A percentile compares a stretch with the other conserved stretches of the same genome.
These are phyloP conservation scores for Agonopterix subpropinquella DNA, from an alignment of 2,888 invertebrate genomes.

Conservation along the genomic window DNA sequence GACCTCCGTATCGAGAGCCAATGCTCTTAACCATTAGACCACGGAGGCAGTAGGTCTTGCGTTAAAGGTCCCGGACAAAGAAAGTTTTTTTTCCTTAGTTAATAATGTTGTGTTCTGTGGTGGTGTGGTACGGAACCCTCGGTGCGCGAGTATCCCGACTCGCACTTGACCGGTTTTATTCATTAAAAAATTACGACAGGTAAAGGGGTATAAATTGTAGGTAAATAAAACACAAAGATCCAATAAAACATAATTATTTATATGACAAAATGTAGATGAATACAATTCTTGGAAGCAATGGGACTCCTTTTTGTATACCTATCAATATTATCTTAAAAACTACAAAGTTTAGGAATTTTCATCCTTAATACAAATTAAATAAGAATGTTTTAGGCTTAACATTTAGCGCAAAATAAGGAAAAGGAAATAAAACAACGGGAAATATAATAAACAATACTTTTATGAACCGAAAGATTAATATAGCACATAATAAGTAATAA, in stretches of 20 bases:
- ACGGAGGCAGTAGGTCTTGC: too few species aligned
- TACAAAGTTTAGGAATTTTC: slow-evolving; percentile 5
- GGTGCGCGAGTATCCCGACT: too few species aligned
- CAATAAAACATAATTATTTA: slow-evolving; percentile 55
- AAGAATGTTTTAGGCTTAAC: slow-evolving; percentile 2
- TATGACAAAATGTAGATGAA: slow-evolving; percentile 58
- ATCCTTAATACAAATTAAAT: slow-evolving; percentile 5
- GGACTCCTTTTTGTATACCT: slow-evolving; percentile 43
- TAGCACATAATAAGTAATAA: slow-evolving; percentile 20
- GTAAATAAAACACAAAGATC: slow-evolving; percentile 21
- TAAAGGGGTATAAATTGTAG: background rate
- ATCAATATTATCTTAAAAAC: slow-evolving; percentile 16
- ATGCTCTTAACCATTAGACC: too few species aligned
- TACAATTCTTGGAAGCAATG: slow-evolving; percentile 69
- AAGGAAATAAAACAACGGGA: slow-evolving; percentile 15
- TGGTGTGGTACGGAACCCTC: too few species aligned
- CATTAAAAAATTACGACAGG: too few species aligned
- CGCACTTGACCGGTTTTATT: too few species aligned
- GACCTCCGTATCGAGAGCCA: too few species aligned
- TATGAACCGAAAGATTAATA: slow-evolving; percentile 7
- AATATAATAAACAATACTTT: slow-evolving; percentile 9
- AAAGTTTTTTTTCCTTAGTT: too few species aligned
- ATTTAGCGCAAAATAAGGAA: slow-evolving; percentile 8
- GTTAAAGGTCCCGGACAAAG: too few species aligned
- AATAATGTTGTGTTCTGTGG: too few species aligned